Evolutionary conservation across 2,888 invertebrate genomes (phyloP), one percentile per base, ranked within the genome.

Genomic region (Melipona bicolor): DNA sequence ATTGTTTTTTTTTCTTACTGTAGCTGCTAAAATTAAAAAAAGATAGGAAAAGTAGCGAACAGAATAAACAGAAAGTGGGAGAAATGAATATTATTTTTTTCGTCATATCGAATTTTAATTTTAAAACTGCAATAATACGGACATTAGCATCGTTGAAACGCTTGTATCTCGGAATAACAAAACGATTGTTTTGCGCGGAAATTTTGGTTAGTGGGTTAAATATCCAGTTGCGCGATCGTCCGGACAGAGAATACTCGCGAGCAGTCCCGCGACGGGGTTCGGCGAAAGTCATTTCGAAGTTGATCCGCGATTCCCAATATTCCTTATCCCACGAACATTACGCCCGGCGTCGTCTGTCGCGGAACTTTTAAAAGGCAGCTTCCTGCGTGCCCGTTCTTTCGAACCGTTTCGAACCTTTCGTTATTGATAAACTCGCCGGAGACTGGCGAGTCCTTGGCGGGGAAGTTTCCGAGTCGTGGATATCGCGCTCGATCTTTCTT

Each of bases 381-480:
- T 71, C 61, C 61, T 64, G 67, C 61, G 64, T 73, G 71, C 74
- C 19, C 73, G 68, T 64, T 27, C 52, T 61, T 49, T 0, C 54
- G 49, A 69, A 69, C 49, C 74, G 75, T 32, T 27, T 74, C 74
- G 43, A 27, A 27, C 27, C 79, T 77, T 73, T 78, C 70, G 61
- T 79, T 87, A 85, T 87, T 85, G 85, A 83, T 87, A 88, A 87
- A 87, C 79, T 79, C 70, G 24, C 15, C 24, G 50, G 43, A 43
- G 65, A 83, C 76, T 52, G 15, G 43, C 43, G 11, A 43, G 9
- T 43, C 43, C 1, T 43, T 43, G 43, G 43, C n/a, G 9, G 17
- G 24, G 52, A 77, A 79, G n/a, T 83, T 85, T 79, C 50, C 70
- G 36, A 43, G 11, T 73, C 56, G 49, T 65, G 73, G 69, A 72